Conservation (phyloP, 2,113 vertebrate genomes). For the Micronycteris hirsuta region DNA sequence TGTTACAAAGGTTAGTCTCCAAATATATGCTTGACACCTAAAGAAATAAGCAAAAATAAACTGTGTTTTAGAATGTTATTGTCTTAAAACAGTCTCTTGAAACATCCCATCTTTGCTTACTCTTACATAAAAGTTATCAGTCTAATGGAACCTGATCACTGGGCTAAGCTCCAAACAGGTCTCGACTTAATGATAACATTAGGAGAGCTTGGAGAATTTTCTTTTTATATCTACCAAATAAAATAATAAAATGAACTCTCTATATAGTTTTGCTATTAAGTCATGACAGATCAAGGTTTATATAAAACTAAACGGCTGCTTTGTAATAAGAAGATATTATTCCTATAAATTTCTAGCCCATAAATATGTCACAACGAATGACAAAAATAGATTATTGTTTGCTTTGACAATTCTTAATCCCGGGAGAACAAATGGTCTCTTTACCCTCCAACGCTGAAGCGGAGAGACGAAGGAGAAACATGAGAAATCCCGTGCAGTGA, state of each 20-base stretch:
- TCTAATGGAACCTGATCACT: background rate
- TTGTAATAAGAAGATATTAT: constrained; percentile 53
- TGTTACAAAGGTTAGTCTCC: background rate
- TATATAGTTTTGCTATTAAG: constrained; percentile 34
- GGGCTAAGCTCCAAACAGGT: background rate
- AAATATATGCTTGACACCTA: background rate
- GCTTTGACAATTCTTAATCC: constrained; percentile 65
- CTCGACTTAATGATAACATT: constrained; percentile 30
- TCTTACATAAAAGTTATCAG: constrained; percentile 19
- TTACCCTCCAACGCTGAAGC: constrained; percentile 40
- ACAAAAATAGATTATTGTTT: constrained; percentile 59
- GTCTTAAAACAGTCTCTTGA: constrained; percentile 25
- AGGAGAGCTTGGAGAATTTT: background rate
- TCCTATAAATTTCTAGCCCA: constrained; percentile 44
- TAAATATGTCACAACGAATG: constrained; percentile 61
- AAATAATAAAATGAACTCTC: constrained; percentile 50
- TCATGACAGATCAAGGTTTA: constrained; percentile 51
- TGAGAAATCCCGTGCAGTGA: background rate
- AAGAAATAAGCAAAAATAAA: constrained; percentile 34
- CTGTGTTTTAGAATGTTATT: background rate
- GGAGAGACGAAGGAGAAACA: background rate
- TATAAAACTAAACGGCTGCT: constrained; percentile 32
- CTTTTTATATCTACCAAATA: constrained; percentile 27
- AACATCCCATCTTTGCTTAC: constrained; percentile 10
- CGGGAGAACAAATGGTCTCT: constrained; percentile 56